phyloP scores from a whole-genome alignment of 2,888 invertebrate genomes.

The Andrena haemorrhoa region DNA sequence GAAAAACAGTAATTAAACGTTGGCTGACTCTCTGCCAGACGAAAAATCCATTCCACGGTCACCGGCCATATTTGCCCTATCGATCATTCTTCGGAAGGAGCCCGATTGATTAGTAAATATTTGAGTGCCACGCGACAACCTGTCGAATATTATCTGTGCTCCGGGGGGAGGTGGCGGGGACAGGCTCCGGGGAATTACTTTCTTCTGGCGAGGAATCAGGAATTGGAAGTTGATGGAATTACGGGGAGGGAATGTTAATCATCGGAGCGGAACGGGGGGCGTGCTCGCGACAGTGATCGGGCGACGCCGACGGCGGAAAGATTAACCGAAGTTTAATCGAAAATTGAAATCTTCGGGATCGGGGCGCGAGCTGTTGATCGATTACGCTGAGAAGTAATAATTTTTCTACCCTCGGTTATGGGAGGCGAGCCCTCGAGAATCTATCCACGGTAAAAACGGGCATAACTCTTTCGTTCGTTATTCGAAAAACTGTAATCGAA shows the following conservation, averaged over 20 bases:
- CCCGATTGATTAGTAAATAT: constrained; percentile 15
- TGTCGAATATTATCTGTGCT: background rate
- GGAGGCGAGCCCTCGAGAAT: background rate
- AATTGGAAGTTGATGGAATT: too few relatives aligned
- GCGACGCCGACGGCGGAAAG: background rate
- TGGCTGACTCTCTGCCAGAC: background rate
- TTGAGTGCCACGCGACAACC: background rate
- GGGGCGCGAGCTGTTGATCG: background rate
- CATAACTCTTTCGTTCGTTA: constrained; percentile 14
- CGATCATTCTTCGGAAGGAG: constrained; percentile 14
- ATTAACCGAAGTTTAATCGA: constrained; percentile 9
- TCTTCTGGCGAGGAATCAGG: background rate
- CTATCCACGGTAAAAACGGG: background rate
- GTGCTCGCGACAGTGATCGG: constrained; percentile 1
- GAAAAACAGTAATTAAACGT: constrained; percentile 35
- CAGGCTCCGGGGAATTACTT: background rate
- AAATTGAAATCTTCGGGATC: constrained; percentile 8
- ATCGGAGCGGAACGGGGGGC: background rate
- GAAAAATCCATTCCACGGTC: background rate
- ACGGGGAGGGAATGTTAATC: background rate
- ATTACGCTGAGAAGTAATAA: constrained; percentile 1
- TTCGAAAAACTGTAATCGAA: constrained; percentile 5
- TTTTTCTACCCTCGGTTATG: background rate
- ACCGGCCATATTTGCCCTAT: constrained; percentile 7
- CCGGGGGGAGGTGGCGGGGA: background rate